Evolutionary conservation across 2,797 vertebrate genomes (phyloP), one percentile per base, ranked within the genome.

Genomic region (Smutsia temminckii): DNA sequence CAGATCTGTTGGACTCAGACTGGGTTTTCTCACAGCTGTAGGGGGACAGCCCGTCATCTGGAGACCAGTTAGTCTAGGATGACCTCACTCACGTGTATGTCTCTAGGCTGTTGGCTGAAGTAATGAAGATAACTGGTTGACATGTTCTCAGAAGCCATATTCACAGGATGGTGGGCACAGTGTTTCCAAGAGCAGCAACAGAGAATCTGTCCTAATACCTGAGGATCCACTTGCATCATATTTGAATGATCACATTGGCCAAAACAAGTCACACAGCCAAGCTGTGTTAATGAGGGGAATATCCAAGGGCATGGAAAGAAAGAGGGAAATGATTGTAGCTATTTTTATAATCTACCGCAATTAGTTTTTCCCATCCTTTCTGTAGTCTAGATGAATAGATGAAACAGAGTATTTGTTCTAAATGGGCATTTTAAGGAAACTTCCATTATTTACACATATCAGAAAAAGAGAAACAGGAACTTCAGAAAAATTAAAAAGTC

Each of bases 201-300:
- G 17, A 85, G 61, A 80, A 40, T 25, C 37, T 49, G 23, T 59
- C 42, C 32, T 86, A 88, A 84, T 69, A 72, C 9, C 29, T 13
- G 25, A 34, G 32, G 21, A 16, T 88, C 57, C 81, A 49, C 21
- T 91, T 61, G 2, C 61, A 81, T 69, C 18, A 6, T 88, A 20
- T 71, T 21, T 91, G 74, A 34, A 55, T 66, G 37, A 0, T 93
- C 55, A 61, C 34, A 23, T 34, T 89, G 85, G 16, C 59, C 55
- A 80, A 79, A 96, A 66, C 46, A 80, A 86, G 55, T 89, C 59
- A 79, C 29, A 87, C 32, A n/a, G 78, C 42, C 61, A 83, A 93
- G 25, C 21, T 16, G 37, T 12, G 34, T 37, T 16, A 46, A 46
- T 37, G 75, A 93, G 23, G 25, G n/a, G 9, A 37, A 25, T 42